Base-by-base conservation (phyloP, 2,888 invertebrate genomes). In the Drosophila mettleri region DNA sequence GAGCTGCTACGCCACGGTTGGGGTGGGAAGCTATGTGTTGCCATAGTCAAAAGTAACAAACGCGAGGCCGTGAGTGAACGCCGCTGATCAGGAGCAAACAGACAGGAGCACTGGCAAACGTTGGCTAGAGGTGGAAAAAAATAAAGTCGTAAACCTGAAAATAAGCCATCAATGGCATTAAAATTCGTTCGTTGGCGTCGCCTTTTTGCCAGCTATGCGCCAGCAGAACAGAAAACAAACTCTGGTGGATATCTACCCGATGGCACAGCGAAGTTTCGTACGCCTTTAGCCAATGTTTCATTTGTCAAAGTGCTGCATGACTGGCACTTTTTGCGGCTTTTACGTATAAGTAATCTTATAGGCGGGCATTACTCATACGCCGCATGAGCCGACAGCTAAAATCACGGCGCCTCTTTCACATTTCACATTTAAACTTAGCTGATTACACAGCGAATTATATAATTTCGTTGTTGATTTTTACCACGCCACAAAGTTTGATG, bases 101-200 rank as follows among this genome's bases (percentile, higher is more conserved):
- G 57, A 29, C 52, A 29, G 22, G 66, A 22, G 68, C 20, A 46
- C 3, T 18, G 39, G 60, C 60, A 70, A 67, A 61, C 78, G 67
- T 75, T 81, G 79, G 72, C 81, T 81, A 84, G 83, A 84, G 83
- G 86, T 84, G 83, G 79, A 69, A 74, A 80, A 80, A 86, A 86
- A 86, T 84, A 86, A 86, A 86, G 86, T 86, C 86, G 88, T 86
- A 86, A 86, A 88, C 81, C 82, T 78, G 78, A 84, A 86, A 86
- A 84, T 86, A 88, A 86, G 86, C 88, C 88, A 86, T 86, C 86
- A 86, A 86, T 86, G 86, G 82, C 88, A 87, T 85, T 87, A 84
- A 84, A 84, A 81, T 84, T 69, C 75, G 61, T 62, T 60, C 31
- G 80, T 66, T 66, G 74, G 65, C 80, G 67, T 69, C 78, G 79